A percentile compares a stretch with the other conserved stretches of the same genome.
These are phyloP conservation scores for Oryzias curvinotus DNA, from an alignment of 2,113 vertebrate genomes.

Conservation along the genomic window DNA sequence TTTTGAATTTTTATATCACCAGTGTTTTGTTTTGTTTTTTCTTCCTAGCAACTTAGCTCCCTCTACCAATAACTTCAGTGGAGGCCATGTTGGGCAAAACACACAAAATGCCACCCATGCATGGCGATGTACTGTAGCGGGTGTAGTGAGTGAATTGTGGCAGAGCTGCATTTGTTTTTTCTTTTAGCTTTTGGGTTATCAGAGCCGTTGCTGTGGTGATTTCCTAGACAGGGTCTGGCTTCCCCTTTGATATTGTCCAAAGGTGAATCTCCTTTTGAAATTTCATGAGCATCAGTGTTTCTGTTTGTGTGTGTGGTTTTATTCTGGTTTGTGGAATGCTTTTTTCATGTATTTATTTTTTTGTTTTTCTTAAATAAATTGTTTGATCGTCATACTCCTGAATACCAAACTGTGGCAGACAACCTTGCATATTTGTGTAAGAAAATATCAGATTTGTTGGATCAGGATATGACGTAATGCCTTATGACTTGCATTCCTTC, in stretches of 20 bases:
- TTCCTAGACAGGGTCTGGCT: conserved; percentile 32
- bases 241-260: conserved; percentile 41
- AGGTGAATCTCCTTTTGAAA: conserved; percentile 26
- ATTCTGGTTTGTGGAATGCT: conserved; percentile 50
- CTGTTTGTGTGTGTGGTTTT: conserved; percentile 14
- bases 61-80: no score
- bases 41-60: no score
- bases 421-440: conserved; percentile 1
- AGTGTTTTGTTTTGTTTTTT: no score
- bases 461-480: conserved; percentile 69
- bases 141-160: conserved; percentile 53
- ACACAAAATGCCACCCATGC: conserved; percentile 44
- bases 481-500: conserved; percentile 71
- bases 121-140: conserved; percentile 50
- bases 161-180: conserved; percentile 51
- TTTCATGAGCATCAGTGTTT: conserved; percentile 45
- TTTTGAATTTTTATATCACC: conserved; percentile 9
- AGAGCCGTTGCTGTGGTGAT: conserved; percentile 46
- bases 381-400: conserved; percentile 24
- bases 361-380: neutral
- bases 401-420: conserved; percentile 32
- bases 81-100: no score
- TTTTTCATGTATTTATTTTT: conserved; percentile 39
- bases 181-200: conserved; percentile 38
- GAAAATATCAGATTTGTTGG: conserved; percentile 34